phyloP scores from a whole-genome alignment of 2,888 invertebrate genomes.

The Philereme transversata region DNA sequence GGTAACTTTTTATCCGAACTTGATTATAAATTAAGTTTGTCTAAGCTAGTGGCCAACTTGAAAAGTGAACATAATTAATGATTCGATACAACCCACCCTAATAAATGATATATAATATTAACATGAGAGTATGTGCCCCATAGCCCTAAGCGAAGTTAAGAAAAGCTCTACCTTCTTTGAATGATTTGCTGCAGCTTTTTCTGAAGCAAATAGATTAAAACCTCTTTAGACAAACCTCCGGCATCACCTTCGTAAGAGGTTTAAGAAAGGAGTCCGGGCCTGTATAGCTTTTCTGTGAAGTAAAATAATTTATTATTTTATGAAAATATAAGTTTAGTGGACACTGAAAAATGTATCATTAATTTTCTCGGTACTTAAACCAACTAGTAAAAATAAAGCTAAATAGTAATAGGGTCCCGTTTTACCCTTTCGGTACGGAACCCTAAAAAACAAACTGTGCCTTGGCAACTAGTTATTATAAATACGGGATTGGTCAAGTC shows the following conservation, averaged over 20 bases:
- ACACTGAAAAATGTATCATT: too few species aligned
- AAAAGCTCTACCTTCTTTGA: slow-evolving; percentile 7
- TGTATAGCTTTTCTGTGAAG: slow-evolving; percentile 58
- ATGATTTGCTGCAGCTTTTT: slow-evolving; percentile 6
- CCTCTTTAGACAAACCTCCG: slow-evolving; percentile 36
- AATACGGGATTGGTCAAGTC: too few species aligned
- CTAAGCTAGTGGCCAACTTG: too few species aligned
- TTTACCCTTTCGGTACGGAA: too few species aligned
- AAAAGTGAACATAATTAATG: not conserved
- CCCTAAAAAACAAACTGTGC: too few species aligned
- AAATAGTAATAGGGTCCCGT: too few species aligned
- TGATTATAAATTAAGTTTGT: too few species aligned
- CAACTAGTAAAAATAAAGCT: too few species aligned
- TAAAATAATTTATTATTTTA: slow-evolving; percentile 32
- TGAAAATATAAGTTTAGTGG: too few species aligned
- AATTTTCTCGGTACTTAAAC: too few species aligned
- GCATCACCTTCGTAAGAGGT: slow-evolving; percentile 48
- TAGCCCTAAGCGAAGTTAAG: not conserved
- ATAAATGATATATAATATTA: not conserved
- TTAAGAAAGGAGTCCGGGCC: slow-evolving; percentile 54
- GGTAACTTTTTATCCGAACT: too few species aligned
- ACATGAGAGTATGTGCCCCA: not conserved
- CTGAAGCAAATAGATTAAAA: slow-evolving; percentile 20
- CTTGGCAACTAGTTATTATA: too few species aligned
- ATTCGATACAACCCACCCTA: slow-evolving; percentile 10